These are phyloP conservation scores for Argyrosomus regius DNA, from an alignment of 2,797 vertebrate species.

Conservation along the genomic window DNA sequence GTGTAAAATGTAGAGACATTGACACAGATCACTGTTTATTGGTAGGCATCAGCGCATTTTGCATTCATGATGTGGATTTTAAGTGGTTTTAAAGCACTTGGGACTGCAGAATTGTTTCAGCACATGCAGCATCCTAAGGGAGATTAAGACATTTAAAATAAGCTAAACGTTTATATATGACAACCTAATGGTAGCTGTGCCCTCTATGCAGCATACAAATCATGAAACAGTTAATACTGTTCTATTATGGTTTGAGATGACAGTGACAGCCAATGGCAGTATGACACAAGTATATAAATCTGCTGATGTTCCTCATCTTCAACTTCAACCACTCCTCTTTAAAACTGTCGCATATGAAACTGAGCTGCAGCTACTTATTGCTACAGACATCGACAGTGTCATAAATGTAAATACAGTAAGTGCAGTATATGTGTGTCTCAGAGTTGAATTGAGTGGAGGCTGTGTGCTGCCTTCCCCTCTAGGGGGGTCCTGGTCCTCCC, in stretches of 20 bases:
- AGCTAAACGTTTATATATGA: slow-evolving; percentile 14
- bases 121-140: background rate
- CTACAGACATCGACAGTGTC: background rate
- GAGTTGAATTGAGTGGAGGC: slow-evolving; percentile 42
- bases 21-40: background rate
- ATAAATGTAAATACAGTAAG: slow-evolving; percentile 25
- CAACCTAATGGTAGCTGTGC: background rate
- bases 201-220: background rate
- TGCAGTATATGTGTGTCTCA: slow-evolving; percentile 16
- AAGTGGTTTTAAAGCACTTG: slow-evolving; percentile 15
- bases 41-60: slow-evolving; percentile 4
- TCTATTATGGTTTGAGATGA: no score
- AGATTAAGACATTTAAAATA: background rate
- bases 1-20: slow-evolving; percentile 1
- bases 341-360: background rate
- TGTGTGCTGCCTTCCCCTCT: slow-evolving; percentile 56
- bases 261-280: background rate
- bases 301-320: background rate
- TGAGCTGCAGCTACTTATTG: background rate
- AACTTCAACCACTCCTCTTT: background rate
- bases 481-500: slow-evolving; percentile 67
- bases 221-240: background rate
- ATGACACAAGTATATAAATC: background rate
- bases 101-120: background rate
- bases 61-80: background rate